Base-by-base conservation (phyloP, 2,797 vertebrate genomes). In the Aldrovandia affinis region DNA sequence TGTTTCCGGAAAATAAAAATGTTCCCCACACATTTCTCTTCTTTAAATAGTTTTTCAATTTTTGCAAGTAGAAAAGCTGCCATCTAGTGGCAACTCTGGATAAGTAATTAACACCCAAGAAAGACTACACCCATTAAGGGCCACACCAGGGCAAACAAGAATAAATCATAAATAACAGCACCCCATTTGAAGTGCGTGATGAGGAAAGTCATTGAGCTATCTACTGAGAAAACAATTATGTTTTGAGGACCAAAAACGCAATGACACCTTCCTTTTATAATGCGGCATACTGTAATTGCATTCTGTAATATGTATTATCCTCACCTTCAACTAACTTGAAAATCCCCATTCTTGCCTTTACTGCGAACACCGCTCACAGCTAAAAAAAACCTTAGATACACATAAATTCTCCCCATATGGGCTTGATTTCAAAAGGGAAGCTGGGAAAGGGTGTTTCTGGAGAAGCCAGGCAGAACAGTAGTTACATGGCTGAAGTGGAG, bases 41-140 rank as follows among this genome's bases (percentile, higher is more conserved):
- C 14, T 36, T 18, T 39, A 73, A 6, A 50, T 50, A 6, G 6
- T 50, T 2, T 50, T 50, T 50, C 47, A 5, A 50, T 12, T 50
- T 50, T 50, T 12, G 33, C 88, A 85, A 91, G 89, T 91, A 91
- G 87, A 91, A 81, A 89, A 88, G 90, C 83, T 92, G 93, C 94
- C 95, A 93, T 93, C 95, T 93, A 94, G 95, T 94, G 95, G 93
- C 7, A 0, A 42, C 55, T 81, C 70, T 61, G 5, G 59, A 78
- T 83, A 88, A 85, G 70, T 80, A 88, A 85, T 20, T 18, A 55
- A 25, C 81, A 14, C 33, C 39, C 42, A 63, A 39, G 33, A 12
- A 47, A 70, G 61, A 50, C 44, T 39, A n/a, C 55, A 47, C 55
- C 39, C 4, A n/a, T n/a, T n/a, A 68, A 79, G 28, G 81, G 68